phyloP scores from a whole-genome alignment of 1,140 invertebrate genomes.

The Elysia chlorotica region DNA sequence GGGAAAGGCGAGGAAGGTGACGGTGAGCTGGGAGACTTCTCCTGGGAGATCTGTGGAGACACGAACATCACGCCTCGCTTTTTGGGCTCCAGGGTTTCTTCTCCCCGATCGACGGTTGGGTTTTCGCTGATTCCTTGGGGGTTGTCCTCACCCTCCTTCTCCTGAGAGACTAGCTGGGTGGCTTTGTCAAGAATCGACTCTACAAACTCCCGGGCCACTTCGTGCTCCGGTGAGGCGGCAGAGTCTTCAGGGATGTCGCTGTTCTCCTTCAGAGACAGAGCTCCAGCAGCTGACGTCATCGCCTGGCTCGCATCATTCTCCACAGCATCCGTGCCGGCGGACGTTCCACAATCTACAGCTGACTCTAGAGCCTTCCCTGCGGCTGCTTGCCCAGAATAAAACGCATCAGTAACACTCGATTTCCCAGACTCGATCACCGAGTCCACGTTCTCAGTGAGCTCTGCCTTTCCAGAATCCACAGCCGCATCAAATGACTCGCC shows the following conservation, averaged over 20 bases:
- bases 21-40: neutral
- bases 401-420: no score
- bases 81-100: conserved; percentile 22
- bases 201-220: conserved; percentile 6
- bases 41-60: conserved; percentile 4
- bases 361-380: no score
- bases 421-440: no score
- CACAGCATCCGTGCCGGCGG: neutral
- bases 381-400: no score
- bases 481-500: neutral
- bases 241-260: no score
- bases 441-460: neutral
- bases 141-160: neutral
- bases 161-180: conserved; percentile 6
- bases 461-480: neutral
- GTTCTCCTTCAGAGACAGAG: neutral
- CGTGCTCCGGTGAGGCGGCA: neutral
- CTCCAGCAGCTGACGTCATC: neutral
- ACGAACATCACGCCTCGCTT: conserved; percentile 7
- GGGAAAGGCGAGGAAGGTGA: neutral
- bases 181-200: conserved; percentile 15
- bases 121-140: neutral
- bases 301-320: neutral
- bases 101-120: conserved; percentile 13
- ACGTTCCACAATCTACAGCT: no score